Evolutionary conservation across 2,113 vertebrate genomes (phyloP).

Genomic region (Rhizomys pruinosus): DNA sequence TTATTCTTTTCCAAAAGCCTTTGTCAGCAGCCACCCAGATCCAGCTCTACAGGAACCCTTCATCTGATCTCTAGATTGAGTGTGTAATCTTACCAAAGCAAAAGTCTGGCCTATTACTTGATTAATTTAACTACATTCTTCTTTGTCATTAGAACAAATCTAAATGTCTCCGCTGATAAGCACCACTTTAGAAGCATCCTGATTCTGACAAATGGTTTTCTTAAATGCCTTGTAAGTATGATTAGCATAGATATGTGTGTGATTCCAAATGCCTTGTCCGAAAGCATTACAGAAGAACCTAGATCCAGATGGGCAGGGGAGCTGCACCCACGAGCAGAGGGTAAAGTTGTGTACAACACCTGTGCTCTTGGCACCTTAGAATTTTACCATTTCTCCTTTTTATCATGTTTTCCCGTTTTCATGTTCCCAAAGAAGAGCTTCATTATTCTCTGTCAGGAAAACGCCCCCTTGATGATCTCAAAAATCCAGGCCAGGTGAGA

Average conservation of each 20-base stretch:
- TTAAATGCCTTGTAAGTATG: conserved; percentile 63
- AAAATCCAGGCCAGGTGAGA: conserved; percentile 39
- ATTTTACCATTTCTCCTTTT: conserved; percentile 47
- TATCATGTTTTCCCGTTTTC: conserved; percentile 52
- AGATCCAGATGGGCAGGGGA: not conserved
- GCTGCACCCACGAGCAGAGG: not conserved
- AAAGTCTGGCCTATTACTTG: conserved; percentile 63
- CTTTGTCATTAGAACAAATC: conserved; percentile 74
- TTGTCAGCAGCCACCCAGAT: not conserved
- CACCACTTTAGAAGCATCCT: conserved; percentile 69
- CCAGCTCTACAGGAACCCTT: not conserved
- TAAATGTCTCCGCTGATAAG: conserved; percentile 65
- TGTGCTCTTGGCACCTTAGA: conserved; percentile 10
- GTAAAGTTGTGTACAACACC: conserved; percentile 38
- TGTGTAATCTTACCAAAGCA: conserved; percentile 60
- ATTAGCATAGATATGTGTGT: conserved; percentile 40
- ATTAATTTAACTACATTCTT: conserved; percentile 74
- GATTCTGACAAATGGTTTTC: conserved; percentile 69
- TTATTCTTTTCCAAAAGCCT: conserved; percentile 8
- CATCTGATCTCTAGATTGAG: conserved; percentile 14
- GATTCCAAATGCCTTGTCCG: conserved; percentile 25
- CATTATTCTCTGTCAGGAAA: conserved; percentile 65
- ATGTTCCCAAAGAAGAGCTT: conserved; percentile 40
- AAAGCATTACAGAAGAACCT: not conserved
- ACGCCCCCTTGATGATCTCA: conserved; percentile 72